A percentile compares a stretch with the other conserved stretches of the same genome.
phyloP scores from a whole-genome alignment of 2,888 invertebrate species.

The Drosophila ustulata region DNA sequence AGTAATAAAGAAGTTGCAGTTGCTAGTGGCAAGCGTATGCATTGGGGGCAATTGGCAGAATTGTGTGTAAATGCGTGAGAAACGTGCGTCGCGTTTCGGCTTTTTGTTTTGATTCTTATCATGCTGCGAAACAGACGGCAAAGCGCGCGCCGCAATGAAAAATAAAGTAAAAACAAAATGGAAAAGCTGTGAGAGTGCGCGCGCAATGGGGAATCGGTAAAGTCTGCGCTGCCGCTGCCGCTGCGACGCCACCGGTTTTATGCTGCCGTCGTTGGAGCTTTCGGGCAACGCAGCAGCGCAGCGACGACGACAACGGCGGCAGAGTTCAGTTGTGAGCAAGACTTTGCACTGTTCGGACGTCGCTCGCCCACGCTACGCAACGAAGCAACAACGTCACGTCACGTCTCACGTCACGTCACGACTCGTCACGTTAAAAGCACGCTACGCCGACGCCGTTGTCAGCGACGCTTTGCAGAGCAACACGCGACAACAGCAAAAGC shows the following conservation, averaged over 20 bases:
- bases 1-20: not conserved
- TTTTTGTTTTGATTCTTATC: constrained; percentile 83
- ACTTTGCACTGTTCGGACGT: constrained; percentile 80
- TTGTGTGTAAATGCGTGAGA: constrained; percentile 3
- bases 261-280: constrained; percentile 41
- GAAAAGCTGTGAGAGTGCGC: constrained; percentile 56
- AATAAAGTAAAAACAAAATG: constrained; percentile 73
- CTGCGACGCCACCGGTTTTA: constrained; percentile 41
- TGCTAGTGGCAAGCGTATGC: not conserved
- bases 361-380: constrained; percentile 41
- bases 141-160: constrained; percentile 57
- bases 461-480: constrained; percentile 25
- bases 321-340: constrained; percentile 79
- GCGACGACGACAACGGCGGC: constrained; percentile 21
- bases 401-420: constrained; percentile 9
- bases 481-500: constrained; percentile 41
- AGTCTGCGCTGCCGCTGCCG: constrained; percentile 6
- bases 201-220: constrained; percentile 37
- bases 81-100: constrained; percentile 59
- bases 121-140: constrained; percentile 58
- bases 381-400: constrained; percentile 11
- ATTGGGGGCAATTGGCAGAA: not conserved
- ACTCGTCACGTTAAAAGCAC: constrained; percentile 8
- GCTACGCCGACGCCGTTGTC: constrained; percentile 48
- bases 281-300: constrained; percentile 46